Base-by-base conservation (phyloP, 1,140 invertebrate species). In the Aethina tumida region DNA sequence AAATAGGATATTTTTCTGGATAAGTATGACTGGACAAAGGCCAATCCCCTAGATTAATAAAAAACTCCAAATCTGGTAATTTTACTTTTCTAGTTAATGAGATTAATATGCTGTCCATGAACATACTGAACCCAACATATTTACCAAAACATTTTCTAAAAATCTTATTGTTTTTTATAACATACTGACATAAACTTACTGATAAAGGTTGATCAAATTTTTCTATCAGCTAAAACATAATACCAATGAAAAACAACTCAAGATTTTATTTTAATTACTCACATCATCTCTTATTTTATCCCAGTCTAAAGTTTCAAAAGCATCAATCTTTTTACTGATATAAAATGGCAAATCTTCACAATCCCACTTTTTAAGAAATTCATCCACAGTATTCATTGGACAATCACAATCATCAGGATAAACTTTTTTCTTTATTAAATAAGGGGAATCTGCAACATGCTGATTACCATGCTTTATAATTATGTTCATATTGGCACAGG, bases 31-130 rank as follows among this genome's bases (percentile, higher is more conserved):
- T 62, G 1, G 76, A 71, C 8, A 97, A 62, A 7, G 94, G 93
- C 91, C 92, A 97, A 64, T 98, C 93, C 10, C 93, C 93, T 9
- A 98, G 69, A 68, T 97, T 98, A 17, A 89, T 73, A 49, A 95
- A 81, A 50, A 98, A 79, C 62, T 97, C 91, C 38, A 88, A 63
- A 66, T 97, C 83, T 8, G 92, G 89, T 27, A 97, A 59, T 13
- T 64, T 44, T n/a, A 84, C 77, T 74, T 93, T 93, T 45, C 89
- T 67, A 7, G 77, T 60, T 9, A 97, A 55, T 0, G 89, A 93
- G 16, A 91, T 59, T 12, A 97, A 66, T 43, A 93, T 84, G 31
- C 78, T 76, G 68, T 97, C 93, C 61, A 85, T 78, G 66, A 97
- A 97, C 75, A 93, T 92, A 61, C 91, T 91, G 59, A 97, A 98